Evolutionary conservation across 2,888 invertebrate genomes (phyloP).

Genomic region (Ennomos fuscantarius): DNA sequence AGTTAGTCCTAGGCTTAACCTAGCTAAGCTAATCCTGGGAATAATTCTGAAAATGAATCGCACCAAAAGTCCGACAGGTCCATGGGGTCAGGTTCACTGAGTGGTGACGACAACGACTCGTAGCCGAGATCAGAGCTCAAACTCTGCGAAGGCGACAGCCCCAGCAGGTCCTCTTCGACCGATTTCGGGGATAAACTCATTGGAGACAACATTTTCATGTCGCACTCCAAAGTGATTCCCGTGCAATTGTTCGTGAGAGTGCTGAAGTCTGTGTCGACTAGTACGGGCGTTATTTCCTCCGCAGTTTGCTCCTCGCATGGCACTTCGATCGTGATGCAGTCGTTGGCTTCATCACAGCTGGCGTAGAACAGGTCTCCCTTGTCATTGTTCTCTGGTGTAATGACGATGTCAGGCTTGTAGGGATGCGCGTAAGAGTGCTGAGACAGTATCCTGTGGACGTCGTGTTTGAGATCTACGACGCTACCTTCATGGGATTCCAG

Average conservation of each 20-base stretch:
- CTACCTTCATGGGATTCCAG: constrained; percentile 91
- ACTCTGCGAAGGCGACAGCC: constrained; percentile 73
- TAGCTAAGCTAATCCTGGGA: constrained; percentile 87
- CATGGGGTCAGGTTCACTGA: constrained; percentile 77
- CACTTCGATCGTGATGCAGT: constrained; percentile 90
- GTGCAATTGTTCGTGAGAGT: constrained; percentile 56
- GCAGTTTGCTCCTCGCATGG: constrained; percentile 84
- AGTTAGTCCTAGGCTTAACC: constrained; percentile 79
- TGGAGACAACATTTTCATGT: constrained; percentile 78
- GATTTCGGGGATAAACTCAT: constrained; percentile 70
- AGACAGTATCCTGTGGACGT: constrained; percentile 76
- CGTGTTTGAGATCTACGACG: constrained; percentile 77
- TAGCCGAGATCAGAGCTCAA: constrained; percentile 79
- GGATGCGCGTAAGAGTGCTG: constrained; percentile 84
- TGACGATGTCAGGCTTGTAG: constrained; percentile 59
- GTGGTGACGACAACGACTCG: constrained; percentile 78
- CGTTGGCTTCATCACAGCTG: constrained; percentile 89
- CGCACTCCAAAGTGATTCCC: constrained; percentile 65
- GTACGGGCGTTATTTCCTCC: constrained; percentile 59
- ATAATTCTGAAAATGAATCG: constrained; percentile 90
- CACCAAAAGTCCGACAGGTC: constrained; percentile 89
- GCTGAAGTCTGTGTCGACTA: constrained; percentile 63
- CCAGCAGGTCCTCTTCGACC: constrained; percentile 64
- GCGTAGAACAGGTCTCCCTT: constrained; percentile 89
- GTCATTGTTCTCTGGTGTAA: constrained; percentile 60